Base-by-base conservation (phyloP, 2,888 invertebrate species). In the Sarcophaga rosellei region DNA sequence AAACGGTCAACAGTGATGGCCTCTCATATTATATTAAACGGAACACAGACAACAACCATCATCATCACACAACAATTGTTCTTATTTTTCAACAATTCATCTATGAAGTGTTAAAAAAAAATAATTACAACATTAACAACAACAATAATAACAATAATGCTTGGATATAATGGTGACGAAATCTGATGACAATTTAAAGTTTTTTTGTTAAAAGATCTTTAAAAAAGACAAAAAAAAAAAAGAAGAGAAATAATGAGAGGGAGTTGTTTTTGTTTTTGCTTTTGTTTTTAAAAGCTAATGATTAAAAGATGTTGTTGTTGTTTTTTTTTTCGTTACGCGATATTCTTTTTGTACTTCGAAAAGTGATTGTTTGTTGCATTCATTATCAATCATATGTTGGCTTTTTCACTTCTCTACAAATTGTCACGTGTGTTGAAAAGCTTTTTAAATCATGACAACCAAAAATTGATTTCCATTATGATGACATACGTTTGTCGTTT, bases 1-100 rank as follows among this genome's bases (percentile, higher is more conserved):
- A 76, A 79, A 74, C 75, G 81, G 83, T 86, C 86, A 86, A 80
- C 75, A 74, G 35, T 75, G 68, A 63, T 70, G 84, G 81, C 61
- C 76, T 76, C 35, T 63, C 75, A 68, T 21, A 73, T n/a, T n/a
- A 53, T 70, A 25, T 35, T 35, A 35, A 35, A 35, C 35, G 35
- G 35, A 35, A 35, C 35, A 17, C 4, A 25, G n/a, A 25, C 23
- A 62, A 70, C 47, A 25, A 53, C 53, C 20, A 57, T 53, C 44
- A 78, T n/a, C n/a, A n/a, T n/a, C 17, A 69, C 20, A 12, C 0
- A 57, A 47, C 53, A 73, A 68, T 69, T 69, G 25, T 45, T 20
- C 25, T 69, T 69, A 45, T 45, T 25, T 59, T 69, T 66, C 8
- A 81, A 79, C 74, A 74, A 74, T 25, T 15, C 82, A 82, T 53